phyloP scores from a whole-genome alignment of 2,888 invertebrate species.

The Eudasyphora cyanicolor region DNA sequence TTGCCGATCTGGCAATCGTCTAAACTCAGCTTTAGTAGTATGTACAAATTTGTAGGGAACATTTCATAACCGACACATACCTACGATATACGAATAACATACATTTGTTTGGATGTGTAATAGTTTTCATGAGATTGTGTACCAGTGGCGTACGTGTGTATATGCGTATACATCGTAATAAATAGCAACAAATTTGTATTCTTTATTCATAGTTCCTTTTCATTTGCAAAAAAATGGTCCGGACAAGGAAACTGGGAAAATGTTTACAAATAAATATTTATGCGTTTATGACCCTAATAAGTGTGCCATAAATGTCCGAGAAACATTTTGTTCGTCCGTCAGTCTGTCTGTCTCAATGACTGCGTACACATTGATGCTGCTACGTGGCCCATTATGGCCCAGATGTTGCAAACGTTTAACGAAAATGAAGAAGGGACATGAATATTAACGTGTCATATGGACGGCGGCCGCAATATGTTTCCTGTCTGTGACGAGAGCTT shows the following conservation, averaged over 20 bases:
- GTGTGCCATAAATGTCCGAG: conserved; percentile 58
- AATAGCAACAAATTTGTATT: conserved; percentile 52
- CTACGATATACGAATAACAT: neutral
- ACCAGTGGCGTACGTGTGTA: neutral
- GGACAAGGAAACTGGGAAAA: conserved; percentile 49
- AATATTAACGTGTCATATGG: conserved; percentile 58
- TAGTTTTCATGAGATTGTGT: neutral
- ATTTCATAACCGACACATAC: neutral
- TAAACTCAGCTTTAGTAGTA: no score
- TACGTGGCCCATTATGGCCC: conserved; percentile 49
- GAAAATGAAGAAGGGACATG: conserved; percentile 54
- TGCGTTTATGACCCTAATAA: conserved; percentile 63
- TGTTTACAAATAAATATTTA: conserved; percentile 65
- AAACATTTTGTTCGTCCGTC: conserved; percentile 39
- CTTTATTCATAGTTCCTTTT: conserved; percentile 55
- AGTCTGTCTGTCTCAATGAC: neutral
- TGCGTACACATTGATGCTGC: conserved; percentile 13
- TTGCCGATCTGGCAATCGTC: no score
- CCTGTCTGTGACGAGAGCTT: conserved; percentile 14
- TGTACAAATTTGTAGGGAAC: neutral
- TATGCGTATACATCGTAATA: conserved; percentile 7
- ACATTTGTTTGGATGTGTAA: neutral
- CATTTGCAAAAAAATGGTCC: conserved; percentile 44
- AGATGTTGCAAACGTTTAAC: conserved; percentile 60
- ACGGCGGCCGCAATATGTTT: conserved; percentile 15